Evolutionary conservation across 2,797 vertebrate species (phyloP), one percentile per base, ranked within the genome.

Genomic region (Numenius phaeopus): DNA sequence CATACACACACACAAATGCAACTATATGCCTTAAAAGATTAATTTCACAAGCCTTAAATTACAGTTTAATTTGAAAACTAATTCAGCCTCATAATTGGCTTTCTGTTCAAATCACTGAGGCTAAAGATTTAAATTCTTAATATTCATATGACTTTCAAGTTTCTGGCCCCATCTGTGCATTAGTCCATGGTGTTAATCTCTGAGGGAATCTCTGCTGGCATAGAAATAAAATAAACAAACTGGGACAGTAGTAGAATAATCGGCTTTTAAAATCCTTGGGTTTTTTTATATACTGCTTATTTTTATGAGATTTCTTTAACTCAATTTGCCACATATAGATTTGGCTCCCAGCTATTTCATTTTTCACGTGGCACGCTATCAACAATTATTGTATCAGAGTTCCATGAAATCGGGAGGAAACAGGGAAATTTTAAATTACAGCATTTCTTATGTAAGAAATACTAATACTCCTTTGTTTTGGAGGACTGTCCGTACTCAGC

Each of bases 31-130:
- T 99, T 99, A 98, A 98, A 99, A 99, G 99, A 99, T 99, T 99
- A 99, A 99, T 99, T 99, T 98, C 98, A 98, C 98, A 98, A 98
- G 98, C 98, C 97, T 98, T 98, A 99, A 99, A 99, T 99, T 99
- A 99, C 98, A 98, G 98, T 99, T 99, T 99, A 99, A 99, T 99
- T 99, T 99, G 98, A 99, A 99, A 99, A 99, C 98, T 98, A 99
- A 99, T 99, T 99, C 99, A 99, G 99, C 98, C 98, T 98, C 98
- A 98, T 99, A 99, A 99, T 99, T 99, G 99, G 99, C 99, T 99
- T 99, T 99, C 98, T 98, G 98, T 98, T 99, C 99, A 99, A 99
- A 99, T 98, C 98, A 98, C 98, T 98, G 98, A 99, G 99, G 99
- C 99, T 99, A 98, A 98, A 98, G 99, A 99, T 99, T 99, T 99